A percentile compares a stretch with the other conserved stretches of the same genome.
phyloP scores from a whole-genome alignment of 2,888 invertebrate genomes.

The Boloria selene region DNA sequence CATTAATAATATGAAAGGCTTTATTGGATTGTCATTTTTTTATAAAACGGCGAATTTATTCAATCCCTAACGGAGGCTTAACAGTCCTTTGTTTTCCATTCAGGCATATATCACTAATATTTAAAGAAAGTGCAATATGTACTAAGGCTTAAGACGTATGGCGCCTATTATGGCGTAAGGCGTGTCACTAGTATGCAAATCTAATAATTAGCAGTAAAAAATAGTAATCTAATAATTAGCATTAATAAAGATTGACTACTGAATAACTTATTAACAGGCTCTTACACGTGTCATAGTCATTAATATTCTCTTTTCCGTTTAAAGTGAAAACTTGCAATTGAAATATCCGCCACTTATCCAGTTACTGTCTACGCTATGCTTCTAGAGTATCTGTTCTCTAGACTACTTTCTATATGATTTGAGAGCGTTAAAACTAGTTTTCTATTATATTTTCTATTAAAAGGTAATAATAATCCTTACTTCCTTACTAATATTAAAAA shows the following conservation, averaged over 20 bases:
- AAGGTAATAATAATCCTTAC: not conserved
- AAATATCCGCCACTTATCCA: slow-evolving; percentile 31
- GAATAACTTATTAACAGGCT: slow-evolving; percentile 9
- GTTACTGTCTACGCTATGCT: slow-evolving; percentile 11
- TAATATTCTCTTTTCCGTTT: slow-evolving; percentile 30
- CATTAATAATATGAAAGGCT: no score
- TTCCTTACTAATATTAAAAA: no score
- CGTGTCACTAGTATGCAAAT: no score
- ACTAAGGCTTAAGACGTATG: no score
- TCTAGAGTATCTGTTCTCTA: slow-evolving; percentile 16
- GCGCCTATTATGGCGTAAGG: no score
- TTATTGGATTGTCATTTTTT: no score
- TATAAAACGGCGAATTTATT: no score
- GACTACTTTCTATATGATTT: slow-evolving; percentile 35
- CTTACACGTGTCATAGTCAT: slow-evolving; percentile 17
- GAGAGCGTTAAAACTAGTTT: slow-evolving; percentile 19
- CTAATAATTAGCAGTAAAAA: not conserved
- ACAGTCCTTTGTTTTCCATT: no score
- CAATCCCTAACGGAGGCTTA: no score
- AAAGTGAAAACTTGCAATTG: slow-evolving; percentile 38
- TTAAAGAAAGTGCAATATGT: no score
- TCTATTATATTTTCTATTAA: slow-evolving; percentile 11
- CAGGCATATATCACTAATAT: no score
- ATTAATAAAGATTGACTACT: not conserved
- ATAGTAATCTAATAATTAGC: no score